A percentile compares a stretch with the other conserved stretches of the same genome.
These are phyloP conservation scores for Pogonocherus hispidulus DNA, from an alignment of 2,888 invertebrate species.

Conservation along the genomic window DNA sequence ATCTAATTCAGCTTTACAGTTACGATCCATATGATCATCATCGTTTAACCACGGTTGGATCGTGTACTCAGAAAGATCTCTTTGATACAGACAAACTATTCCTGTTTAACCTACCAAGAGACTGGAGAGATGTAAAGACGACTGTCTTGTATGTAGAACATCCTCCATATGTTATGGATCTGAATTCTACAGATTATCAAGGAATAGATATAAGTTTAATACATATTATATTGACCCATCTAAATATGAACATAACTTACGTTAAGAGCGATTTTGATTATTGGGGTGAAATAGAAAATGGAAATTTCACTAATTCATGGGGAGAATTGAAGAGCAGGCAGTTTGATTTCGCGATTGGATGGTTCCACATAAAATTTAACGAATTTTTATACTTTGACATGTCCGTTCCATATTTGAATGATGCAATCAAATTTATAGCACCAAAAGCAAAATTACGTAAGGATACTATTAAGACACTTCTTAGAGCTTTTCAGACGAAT, in stretches of 20 bases:
- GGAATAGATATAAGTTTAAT: background rate
- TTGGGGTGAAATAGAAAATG: conserved; percentile 4
- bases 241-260: background rate
- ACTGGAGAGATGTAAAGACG: background rate
- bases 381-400: background rate
- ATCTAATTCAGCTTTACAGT: background rate
- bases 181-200: background rate
- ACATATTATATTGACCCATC: background rate
- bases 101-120: background rate
- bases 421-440: background rate
- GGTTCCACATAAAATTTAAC: conserved; percentile 1
- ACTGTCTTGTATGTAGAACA: background rate
- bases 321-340: background rate
- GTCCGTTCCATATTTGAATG: background rate
- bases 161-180: background rate
- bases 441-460: background rate
- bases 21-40: background rate
- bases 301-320: background rate
- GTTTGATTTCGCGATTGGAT: background rate
- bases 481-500: background rate
- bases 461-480: background rate
- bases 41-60: background rate
- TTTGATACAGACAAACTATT: background rate
- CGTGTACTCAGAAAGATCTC: background rate
- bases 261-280: conserved; percentile 1